A percentile compares a stretch with the other conserved stretches of the same genome.
Evolutionary conservation across 2,113 vertebrate species (phyloP).

Genomic region (Hystrix brachyura): DNA sequence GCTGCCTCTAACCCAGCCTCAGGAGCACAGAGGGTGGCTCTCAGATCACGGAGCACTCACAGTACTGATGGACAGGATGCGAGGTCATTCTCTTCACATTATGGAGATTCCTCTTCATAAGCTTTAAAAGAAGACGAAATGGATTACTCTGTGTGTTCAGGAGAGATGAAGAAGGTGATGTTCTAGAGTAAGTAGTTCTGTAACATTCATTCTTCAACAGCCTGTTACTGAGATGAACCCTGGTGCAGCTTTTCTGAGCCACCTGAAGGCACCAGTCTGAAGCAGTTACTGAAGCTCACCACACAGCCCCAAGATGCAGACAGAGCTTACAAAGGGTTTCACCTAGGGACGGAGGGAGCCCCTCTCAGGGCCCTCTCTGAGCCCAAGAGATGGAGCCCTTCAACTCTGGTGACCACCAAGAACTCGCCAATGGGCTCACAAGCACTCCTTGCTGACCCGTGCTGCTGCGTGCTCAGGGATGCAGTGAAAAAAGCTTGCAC

Average conservation of each 20-base stretch:
- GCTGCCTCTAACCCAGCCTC: not conserved
- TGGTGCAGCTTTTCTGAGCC: not conserved
- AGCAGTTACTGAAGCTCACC: not conserved
- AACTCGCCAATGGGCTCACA: not conserved
- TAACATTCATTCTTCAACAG: not conserved
- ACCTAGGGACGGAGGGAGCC: not conserved
- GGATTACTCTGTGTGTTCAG: not conserved
- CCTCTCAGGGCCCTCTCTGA: not conserved
- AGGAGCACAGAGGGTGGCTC: not conserved
- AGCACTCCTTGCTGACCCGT: not conserved
- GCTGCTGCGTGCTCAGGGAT: not conserved
- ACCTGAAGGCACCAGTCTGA: not conserved
- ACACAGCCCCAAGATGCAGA: not conserved
- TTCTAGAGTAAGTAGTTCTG: not conserved
- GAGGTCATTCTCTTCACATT: conserved; percentile 99
- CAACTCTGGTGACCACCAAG: not conserved
- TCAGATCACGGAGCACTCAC: conserved; percentile 90
- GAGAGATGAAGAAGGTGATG: not conserved
- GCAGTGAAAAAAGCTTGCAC: not conserved
- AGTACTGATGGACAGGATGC: conserved; percentile 98
- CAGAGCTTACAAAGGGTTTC: not conserved
- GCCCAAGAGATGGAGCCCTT: not conserved
- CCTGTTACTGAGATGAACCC: not conserved
- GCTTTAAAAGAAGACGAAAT: conserved; percentile 87
- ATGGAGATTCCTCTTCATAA: conserved; percentile 98